Evolutionary conservation across 2,113 vertebrate genomes (phyloP).

Genomic region (Zingel zingel): DNA sequence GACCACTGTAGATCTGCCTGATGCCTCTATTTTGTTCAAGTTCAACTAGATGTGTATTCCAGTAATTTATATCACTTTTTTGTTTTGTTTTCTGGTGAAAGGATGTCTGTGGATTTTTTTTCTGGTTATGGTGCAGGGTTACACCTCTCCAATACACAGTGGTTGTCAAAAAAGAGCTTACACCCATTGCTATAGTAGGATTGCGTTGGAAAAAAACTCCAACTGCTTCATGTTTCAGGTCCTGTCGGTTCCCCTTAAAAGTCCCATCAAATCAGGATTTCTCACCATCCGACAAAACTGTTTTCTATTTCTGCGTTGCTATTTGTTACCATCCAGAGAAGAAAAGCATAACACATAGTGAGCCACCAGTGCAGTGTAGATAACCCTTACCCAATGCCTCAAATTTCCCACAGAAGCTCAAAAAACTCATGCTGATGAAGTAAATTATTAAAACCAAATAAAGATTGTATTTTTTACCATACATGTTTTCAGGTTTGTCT

Average conservation of each 20-base stretch:
- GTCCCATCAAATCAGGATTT: slow-evolving; percentile 1
- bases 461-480: background rate
- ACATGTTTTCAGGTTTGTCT: background rate
- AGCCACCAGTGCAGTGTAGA: background rate
- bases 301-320: background rate
- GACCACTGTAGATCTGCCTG: background rate
- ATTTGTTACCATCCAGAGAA: slow-evolving; percentile 3
- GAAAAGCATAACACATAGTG: background rate
- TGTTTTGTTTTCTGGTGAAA: background rate
- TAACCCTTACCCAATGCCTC: background rate
- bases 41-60: background rate
- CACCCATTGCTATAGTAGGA: background rate
- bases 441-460: slow-evolving; percentile 21
- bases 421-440: background rate
- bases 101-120: background rate
- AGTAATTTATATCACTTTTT: no score
- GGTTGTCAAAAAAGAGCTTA: background rate
- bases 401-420: background rate
- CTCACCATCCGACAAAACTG: background rate
- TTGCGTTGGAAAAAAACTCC: background rate
- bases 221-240: background rate
- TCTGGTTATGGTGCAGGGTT: background rate
- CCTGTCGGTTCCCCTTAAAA: background rate
- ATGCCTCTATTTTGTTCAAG: background rate
- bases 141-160: background rate